These are phyloP conservation scores for Paralichthys olivaceus DNA, from an alignment of 2,113 vertebrate species.

Conservation along the genomic window DNA sequence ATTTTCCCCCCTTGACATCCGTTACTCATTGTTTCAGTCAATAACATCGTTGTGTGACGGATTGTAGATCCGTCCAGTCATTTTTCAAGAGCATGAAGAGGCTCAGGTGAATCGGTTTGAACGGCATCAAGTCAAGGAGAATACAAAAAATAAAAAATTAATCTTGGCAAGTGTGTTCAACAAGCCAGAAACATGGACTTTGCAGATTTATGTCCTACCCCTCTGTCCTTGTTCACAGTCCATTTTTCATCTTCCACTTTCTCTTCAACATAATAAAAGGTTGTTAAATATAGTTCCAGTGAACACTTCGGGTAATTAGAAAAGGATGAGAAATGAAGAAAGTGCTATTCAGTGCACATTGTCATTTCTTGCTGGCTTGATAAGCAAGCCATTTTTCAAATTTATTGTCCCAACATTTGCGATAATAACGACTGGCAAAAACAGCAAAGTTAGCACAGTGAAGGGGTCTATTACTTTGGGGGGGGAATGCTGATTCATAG, in stretches of 20 bases:
- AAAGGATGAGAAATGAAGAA: slow-evolving; percentile 73
- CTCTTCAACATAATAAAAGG: slow-evolving; percentile 67
- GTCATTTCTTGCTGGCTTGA: slow-evolving; percentile 63
- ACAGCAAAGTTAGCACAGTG: slow-evolving; percentile 63
- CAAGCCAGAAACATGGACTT: slow-evolving; percentile 50
- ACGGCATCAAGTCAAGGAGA: slow-evolving; percentile 34
- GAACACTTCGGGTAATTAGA: slow-evolving; percentile 81
- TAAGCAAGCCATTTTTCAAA: slow-evolving; percentile 74
- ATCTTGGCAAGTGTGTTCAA: slow-evolving; percentile 58
- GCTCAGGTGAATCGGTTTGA: slow-evolving; percentile 29
- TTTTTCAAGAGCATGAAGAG: slow-evolving; percentile 34
- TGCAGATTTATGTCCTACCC: slow-evolving; percentile 61
- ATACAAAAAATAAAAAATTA: slow-evolving; percentile 20
- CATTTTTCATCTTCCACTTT: slow-evolving; percentile 61
- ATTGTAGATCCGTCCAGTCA: slow-evolving; percentile 19
- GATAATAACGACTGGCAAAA: slow-evolving; percentile 53
- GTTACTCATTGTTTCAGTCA: slow-evolving; percentile 16
- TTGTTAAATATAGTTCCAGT: slow-evolving; percentile 78
- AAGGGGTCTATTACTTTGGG: slow-evolving; percentile 44
- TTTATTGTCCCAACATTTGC: slow-evolving; percentile 63
- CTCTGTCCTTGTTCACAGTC: slow-evolving; percentile 43
- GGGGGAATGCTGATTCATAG: slow-evolving; percentile 56
- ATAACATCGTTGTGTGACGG: slow-evolving; percentile 10
- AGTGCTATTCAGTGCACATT: slow-evolving; percentile 61
- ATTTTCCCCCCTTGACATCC: background rate